Evolutionary conservation across 2,113 vertebrate genomes (phyloP).

Genomic region (Apodemus sylvaticus): DNA sequence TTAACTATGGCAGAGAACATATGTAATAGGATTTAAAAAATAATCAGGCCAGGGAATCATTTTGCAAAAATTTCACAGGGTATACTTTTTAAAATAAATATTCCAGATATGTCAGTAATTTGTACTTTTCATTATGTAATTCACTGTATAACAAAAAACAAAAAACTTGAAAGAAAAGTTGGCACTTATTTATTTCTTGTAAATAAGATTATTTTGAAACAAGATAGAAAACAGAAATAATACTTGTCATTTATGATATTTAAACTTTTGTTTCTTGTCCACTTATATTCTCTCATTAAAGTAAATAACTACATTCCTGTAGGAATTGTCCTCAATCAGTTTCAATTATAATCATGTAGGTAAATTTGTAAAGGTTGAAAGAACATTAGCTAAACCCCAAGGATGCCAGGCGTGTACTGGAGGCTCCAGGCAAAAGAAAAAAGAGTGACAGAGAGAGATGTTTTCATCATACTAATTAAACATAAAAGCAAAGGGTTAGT

Average conservation of each 20-base stretch:
- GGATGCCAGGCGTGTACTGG: not conserved
- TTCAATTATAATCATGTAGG: slow-evolving; percentile 57
- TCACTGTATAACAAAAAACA: not conserved
- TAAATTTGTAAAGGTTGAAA: slow-evolving; percentile 61
- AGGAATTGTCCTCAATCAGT: slow-evolving; percentile 50
- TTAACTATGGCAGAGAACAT: not conserved
- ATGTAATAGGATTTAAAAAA: not conserved
- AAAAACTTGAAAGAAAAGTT: not conserved
- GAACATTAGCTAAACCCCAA: slow-evolving; percentile 49
- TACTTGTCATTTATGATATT: slow-evolving; percentile 5
- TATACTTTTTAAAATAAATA: not conserved
- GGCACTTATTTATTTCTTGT: not conserved
- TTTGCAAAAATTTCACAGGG: not conserved
- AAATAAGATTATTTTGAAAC: slow-evolving; percentile 43
- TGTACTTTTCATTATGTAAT: not conserved
- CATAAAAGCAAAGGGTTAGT: slow-evolving; percentile 59
- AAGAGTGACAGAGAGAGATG: slow-evolving; percentile 46
- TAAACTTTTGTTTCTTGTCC: slow-evolving; percentile 56
- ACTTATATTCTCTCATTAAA: slow-evolving; percentile 42
- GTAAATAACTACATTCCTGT: slow-evolving; percentile 52
- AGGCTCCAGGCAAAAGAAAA: slow-evolving; percentile 43
- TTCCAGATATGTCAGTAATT: not conserved
- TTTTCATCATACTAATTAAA: slow-evolving; percentile 66
- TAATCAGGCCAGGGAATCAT: not conserved
- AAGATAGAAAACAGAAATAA: not conserved